These are phyloP conservation scores for Ammodytes dubius DNA, from an alignment of 2,113 vertebrate species.

Conservation along the genomic window DNA sequence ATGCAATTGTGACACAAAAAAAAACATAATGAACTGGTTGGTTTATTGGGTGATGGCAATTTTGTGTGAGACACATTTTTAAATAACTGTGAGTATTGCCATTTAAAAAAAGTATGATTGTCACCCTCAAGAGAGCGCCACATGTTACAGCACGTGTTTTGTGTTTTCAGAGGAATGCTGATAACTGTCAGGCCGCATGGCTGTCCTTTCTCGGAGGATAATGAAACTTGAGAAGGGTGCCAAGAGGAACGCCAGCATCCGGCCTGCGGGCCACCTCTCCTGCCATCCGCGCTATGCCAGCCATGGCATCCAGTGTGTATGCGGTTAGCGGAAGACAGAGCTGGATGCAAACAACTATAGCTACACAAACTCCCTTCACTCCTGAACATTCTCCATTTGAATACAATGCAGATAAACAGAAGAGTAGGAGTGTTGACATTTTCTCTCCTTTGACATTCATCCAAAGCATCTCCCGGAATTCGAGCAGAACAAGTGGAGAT, in stretches of 20 bases:
- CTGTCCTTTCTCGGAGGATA: conserved; percentile 55
- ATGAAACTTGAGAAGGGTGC: conserved; percentile 71
- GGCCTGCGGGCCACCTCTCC: conserved; percentile 59
- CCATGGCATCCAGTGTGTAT: conserved; percentile 49
- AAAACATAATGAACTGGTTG: background rate
- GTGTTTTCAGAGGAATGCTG: conserved; percentile 56
- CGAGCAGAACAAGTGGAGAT: background rate
- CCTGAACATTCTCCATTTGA: conserved; percentile 17
- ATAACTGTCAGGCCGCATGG: conserved; percentile 52
- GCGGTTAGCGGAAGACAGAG: conserved; percentile 35
- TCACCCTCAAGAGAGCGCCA: background rate
- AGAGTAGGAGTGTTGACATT: background rate
- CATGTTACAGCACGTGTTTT: background rate
- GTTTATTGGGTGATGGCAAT: background rate
- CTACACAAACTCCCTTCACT: background rate
- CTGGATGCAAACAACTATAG: conserved; percentile 20
- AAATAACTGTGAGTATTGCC: background rate
- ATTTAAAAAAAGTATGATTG: background rate
- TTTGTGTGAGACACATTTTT: background rate
- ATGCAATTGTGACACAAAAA: background rate
- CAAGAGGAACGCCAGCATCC: conserved; percentile 60
- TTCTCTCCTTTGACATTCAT: background rate
- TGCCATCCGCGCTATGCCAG: conserved; percentile 62
- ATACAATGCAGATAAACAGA: conserved; percentile 9
- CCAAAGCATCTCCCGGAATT: conserved; percentile 31